Evolutionary conservation across 2,113 vertebrate genomes (phyloP), one percentile per base, ranked within the genome.

Genomic region (Anarhynchus alexandrinus): DNA sequence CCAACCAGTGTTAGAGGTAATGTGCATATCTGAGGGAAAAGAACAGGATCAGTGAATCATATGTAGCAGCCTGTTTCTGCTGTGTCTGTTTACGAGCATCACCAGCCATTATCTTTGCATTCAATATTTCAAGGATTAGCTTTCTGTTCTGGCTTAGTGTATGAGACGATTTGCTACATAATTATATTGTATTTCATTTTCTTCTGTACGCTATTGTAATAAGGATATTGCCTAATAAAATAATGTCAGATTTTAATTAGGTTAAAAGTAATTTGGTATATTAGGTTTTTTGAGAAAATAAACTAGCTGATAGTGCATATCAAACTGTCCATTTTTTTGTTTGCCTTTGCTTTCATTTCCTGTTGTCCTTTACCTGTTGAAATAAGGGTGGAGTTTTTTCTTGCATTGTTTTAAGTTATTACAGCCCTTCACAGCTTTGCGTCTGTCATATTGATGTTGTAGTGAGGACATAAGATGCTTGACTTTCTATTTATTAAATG

Each of bases 201-300:
- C 69, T 82, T 88, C 51, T 96, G 85, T 95, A 74, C 40, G 12
- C 82, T 94, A 36, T 69, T 59, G 49, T 97, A 93, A 94, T 91
- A 95, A 89, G 94, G 86, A 72, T 54, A 71, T 77, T 91, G 45
- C 51, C 51, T 96, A 96, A 96, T 97, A 92, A 96, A 97, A 96
- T 81, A 72, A 93, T 95, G 58, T 91, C 89, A 81, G 70, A 52
- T 97, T 97, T 97, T 97, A 97, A 97, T 96, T 95, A 72, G 27
- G 59, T 97, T 96, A 92, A 88, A 86, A 92, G 40, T 93, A 96
- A 92, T 98, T 96, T 61, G 59, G 47, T 82, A 11, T 72, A 54
- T 87, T 90, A 86, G 70, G 5, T 13, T 77, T 34, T 83, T 93
- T 94, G 83, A 54, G 72, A 82, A 96, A 70, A 96, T 91, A 81